A percentile compares a stretch with the other conserved stretches of the same genome.
These are phyloP conservation scores for Coelinius sp. DNA, from an alignment of 2,888 invertebrate species.

Conservation along the genomic window DNA sequence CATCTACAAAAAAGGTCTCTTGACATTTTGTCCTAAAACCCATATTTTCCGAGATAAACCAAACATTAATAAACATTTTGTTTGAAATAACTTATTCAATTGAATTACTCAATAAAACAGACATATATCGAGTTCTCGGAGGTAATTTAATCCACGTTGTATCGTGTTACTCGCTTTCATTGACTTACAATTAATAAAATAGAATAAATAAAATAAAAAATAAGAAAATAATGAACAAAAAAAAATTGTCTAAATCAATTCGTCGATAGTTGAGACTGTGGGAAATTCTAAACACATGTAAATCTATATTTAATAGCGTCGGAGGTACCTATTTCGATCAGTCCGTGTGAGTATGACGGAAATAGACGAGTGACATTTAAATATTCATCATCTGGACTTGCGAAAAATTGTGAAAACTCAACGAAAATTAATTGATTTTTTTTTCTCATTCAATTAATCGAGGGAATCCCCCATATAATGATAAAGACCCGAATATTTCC, in stretches of 20 bases:
- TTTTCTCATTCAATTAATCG: neutral
- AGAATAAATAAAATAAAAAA: no score
- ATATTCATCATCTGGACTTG: conserved; percentile 14
- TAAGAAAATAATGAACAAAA: no score
- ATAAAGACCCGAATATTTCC: neutral
- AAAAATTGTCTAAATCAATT: no score
- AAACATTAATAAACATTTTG: neutral
- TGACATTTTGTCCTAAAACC: no score
- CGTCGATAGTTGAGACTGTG: neutral
- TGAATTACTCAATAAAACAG: neutral
- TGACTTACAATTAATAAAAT: no score
- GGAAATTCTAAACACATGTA: neutral
- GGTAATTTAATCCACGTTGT: neutral
- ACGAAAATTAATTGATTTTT: neutral
- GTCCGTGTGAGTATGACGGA: conserved; percentile 10
- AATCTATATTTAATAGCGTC: conserved; percentile 34
- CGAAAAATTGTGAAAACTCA: neutral
- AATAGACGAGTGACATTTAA: neutral
- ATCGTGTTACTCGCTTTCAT: no score
- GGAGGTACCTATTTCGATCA: conserved; percentile 32
- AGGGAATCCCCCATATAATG: neutral
- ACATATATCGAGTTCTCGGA: neutral
- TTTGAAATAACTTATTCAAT: neutral
- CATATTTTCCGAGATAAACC: no score
- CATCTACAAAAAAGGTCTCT: no score